Conservation (phyloP, 2,797 vertebrate genomes). For the Threskiornis aethiopicus region DNA sequence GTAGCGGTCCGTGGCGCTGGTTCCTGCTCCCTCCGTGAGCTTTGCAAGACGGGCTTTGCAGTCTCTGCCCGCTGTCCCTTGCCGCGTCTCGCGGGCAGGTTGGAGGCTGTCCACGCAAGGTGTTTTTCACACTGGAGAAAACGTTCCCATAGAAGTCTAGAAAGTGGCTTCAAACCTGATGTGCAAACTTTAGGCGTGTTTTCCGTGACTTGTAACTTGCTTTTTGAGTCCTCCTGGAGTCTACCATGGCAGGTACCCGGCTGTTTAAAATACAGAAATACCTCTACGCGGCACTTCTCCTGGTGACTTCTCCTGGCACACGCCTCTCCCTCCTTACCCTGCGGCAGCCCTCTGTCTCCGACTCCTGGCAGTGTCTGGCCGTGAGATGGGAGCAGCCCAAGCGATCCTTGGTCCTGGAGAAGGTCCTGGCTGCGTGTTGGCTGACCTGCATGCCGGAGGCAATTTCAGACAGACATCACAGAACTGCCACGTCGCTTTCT, state of each 20-base stretch:
- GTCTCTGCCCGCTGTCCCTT: neutral
- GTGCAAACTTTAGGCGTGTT: neutral
- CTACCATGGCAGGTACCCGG: neutral
- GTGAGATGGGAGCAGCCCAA: neutral
- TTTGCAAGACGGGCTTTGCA: neutral
- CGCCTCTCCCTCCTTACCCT: neutral
- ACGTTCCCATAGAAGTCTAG: neutral
- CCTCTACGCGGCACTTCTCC: neutral
- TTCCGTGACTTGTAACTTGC: neutral
- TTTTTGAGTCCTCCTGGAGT: neutral
- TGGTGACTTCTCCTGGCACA: neutral
- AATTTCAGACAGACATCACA: neutral
- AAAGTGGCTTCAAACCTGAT: neutral
- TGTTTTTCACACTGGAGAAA: neutral
- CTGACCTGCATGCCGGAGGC: neutral
- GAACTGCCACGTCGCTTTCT: slow-evolving; percentile 17
- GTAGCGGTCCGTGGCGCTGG: neutral
- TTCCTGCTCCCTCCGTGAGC: neutral
- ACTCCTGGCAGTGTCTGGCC: neutral
- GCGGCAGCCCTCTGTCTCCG: neutral
- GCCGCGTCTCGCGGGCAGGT: neutral
- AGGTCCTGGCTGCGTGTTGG: neutral
- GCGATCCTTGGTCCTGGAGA: neutral
- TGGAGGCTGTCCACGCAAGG: neutral
- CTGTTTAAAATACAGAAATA: neutral